A percentile compares a stretch with the other conserved stretches of the same genome.
Evolutionary conservation across 2,797 vertebrate genomes (phyloP).

Genomic region (Poecilia velifera): DNA sequence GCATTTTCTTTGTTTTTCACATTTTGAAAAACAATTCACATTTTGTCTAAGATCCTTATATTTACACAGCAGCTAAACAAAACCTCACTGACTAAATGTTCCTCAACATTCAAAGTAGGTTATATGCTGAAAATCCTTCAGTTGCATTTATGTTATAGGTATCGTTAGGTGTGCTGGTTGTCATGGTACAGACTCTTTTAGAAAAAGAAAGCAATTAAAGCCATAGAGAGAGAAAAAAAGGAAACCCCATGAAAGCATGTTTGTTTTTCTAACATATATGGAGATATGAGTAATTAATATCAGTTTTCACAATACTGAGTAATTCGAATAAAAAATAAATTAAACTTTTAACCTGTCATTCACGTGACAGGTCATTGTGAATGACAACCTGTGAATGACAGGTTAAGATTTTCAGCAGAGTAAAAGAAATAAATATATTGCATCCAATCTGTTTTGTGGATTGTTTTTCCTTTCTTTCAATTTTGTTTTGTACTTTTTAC

Average conservation of each 20-base stretch:
- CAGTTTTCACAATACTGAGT: neutral
- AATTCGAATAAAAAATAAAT: neutral
- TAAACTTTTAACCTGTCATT: neutral
- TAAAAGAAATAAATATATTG: neutral
- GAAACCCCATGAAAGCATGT: neutral
- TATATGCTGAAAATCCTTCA: neutral
- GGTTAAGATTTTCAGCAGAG: too few species aligned
- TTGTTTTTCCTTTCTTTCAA: neutral
- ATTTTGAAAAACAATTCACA: neutral
- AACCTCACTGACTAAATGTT: neutral
- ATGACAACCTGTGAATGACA: too few species aligned
- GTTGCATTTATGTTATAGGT: neutral
- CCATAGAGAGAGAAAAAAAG: neutral
- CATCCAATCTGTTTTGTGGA: neutral
- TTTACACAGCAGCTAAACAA: neutral
- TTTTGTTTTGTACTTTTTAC: neutral
- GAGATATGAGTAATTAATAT: neutral
- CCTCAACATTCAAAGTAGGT: neutral
- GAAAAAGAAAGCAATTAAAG: neutral
- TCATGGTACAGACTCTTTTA: neutral
- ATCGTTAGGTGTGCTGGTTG: neutral
- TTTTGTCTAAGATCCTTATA: neutral
- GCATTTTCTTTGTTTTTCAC: neutral
- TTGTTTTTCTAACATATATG: neutral
- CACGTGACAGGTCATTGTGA: too few species aligned